A percentile compares a stretch with the other conserved stretches of the same genome.
These are phyloP conservation scores for Oriolus oriolus DNA, from an alignment of 2,113 vertebrate species.

Conservation along the genomic window DNA sequence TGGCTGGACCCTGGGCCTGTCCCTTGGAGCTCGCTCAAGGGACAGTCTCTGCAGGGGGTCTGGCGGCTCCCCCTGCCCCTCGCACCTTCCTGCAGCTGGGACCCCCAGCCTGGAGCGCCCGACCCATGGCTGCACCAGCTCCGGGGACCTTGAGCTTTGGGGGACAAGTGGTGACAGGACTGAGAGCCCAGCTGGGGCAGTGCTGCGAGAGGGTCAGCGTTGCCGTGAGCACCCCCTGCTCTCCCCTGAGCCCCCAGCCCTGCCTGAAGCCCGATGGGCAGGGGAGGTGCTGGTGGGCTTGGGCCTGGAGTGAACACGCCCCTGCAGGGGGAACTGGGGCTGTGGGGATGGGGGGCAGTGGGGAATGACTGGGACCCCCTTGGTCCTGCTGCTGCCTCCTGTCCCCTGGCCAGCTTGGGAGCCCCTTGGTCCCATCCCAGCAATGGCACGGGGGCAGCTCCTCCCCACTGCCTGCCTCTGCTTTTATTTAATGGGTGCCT, in stretches of 20 bases:
- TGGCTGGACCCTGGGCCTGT: not conserved
- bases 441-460: not conserved
- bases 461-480: fast-evolving
- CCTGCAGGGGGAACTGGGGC: not conserved
- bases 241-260: not conserved
- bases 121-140: not conserved
- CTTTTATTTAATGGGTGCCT: slow-evolving; percentile 6
- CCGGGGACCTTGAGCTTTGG: not conserved
- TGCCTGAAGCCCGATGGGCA: not conserved
- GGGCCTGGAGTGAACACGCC: not conserved
- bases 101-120: fast-evolving
- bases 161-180: not conserved
- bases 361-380: not conserved
- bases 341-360: not conserved
- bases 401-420: not conserved
- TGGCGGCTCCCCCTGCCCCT: not conserved
- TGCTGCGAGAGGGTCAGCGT: not conserved
- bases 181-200: not conserved
- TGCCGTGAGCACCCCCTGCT: not conserved
- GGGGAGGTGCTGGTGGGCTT: not conserved
- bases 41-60: not conserved
- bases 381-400: not conserved
- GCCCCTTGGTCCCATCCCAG: not conserved
- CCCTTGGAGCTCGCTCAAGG: not conserved
- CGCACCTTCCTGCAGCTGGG: not conserved